A percentile compares a stretch with the other conserved stretches of the same genome.
Conservation (phyloP, 2,797 vertebrate species). For the Megalops cyprinoides region DNA sequence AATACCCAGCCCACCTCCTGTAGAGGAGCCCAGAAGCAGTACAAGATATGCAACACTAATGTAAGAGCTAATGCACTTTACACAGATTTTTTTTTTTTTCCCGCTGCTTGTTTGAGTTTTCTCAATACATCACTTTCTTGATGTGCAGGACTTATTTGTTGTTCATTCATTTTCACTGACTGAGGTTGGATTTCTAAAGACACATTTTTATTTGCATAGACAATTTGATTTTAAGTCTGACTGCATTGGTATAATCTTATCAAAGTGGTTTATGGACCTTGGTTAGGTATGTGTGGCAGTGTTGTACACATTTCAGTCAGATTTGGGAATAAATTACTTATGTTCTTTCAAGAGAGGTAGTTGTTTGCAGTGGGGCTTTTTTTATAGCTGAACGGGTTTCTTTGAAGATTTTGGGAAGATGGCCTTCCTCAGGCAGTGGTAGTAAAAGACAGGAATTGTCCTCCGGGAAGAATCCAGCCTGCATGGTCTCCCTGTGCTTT, state of each 20-base stretch:
- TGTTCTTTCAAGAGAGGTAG: neutral
- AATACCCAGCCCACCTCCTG: slow-evolving; percentile 48
- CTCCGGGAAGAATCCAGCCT: slow-evolving; percentile 1
- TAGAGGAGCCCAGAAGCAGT: slow-evolving; percentile 75
- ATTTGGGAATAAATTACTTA: neutral
- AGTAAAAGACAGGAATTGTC: slow-evolving; percentile 44
- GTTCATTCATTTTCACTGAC: neutral
- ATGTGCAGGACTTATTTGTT: neutral
- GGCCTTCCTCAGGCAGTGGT: slow-evolving; percentile 41
- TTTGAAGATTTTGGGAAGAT: slow-evolving; percentile 37
- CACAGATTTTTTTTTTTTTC: neutral
- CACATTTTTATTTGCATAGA: neutral
- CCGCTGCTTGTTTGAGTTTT: neutral
- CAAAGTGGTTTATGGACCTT: neutral
- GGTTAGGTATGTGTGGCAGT: neutral
- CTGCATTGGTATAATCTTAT: neutral
- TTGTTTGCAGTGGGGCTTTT: neutral
- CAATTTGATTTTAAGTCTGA: neutral
- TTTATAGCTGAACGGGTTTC: neutral
- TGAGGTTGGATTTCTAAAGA: neutral
- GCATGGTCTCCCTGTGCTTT: neutral
- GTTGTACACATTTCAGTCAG: neutral
- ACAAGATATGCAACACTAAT: slow-evolving; percentile 85
- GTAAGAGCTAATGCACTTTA: slow-evolving; percentile 77
- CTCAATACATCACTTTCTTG: neutral